Conservation (phyloP, 2,888 invertebrate species). For the Apoderus coryli region DNA sequence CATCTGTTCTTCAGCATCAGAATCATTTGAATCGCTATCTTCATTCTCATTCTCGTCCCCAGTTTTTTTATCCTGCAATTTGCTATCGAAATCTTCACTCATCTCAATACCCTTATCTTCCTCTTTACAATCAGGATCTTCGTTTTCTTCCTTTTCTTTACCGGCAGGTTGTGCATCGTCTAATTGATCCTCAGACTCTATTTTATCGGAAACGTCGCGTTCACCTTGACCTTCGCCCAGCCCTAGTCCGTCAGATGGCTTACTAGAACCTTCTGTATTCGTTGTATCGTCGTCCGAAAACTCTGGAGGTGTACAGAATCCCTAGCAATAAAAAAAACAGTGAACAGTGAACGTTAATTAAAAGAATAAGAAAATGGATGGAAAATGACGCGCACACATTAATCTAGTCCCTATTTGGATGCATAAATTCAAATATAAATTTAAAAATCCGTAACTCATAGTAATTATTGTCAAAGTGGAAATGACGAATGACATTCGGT, state of each 20-base stretch:
- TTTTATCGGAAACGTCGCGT: constrained; percentile 89
- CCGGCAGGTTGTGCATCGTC: constrained; percentile 78
- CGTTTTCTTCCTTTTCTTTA: constrained; percentile 49
- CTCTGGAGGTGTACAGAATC: constrained; percentile 88
- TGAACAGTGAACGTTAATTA: background rate
- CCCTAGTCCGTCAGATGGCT: constrained; percentile 61
- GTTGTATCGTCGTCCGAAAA: constrained; percentile 48
- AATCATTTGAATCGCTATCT: constrained; percentile 49
- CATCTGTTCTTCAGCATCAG: constrained; percentile 90
- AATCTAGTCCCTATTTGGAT: too few relatives aligned
- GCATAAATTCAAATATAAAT: too few relatives aligned
- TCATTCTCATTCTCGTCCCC: constrained; percentile 46
- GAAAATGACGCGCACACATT: too few relatives aligned
- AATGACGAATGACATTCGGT: too few relatives aligned
- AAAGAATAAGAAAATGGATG: too few relatives aligned
- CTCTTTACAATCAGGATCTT: constrained; percentile 67
- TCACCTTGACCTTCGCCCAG: constrained; percentile 87
- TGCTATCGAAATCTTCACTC: constrained; percentile 90
- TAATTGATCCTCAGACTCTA: constrained; percentile 78
- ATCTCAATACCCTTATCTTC: constrained; percentile 89
- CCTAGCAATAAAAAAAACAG: constrained; percentile 33
- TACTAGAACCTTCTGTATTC: constrained; percentile 32
- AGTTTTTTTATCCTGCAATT: constrained; percentile 43
- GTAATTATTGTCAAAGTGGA: too few relatives aligned
- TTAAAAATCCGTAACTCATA: too few relatives aligned